A percentile compares a stretch with the other conserved stretches of the same genome.
phyloP scores from a whole-genome alignment of 2,113 vertebrate species.

The Canis aureus region DNA sequence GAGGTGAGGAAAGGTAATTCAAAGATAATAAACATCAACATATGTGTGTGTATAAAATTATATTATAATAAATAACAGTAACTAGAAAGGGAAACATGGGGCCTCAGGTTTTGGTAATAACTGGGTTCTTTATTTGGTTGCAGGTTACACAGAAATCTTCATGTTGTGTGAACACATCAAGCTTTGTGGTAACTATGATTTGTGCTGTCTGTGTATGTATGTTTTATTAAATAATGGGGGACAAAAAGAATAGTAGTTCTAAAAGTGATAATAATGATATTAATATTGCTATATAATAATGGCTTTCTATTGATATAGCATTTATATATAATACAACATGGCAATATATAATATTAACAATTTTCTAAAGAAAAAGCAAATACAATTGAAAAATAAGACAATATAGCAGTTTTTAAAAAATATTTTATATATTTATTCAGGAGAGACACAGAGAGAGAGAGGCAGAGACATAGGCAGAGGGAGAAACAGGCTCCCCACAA shows the following conservation, averaged over 20 bases:
- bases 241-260: background rate
- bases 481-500: no score
- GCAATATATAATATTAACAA: background rate
- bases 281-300: background rate
- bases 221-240: background rate
- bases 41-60: background rate
- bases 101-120: background rate
- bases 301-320: background rate
- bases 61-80: background rate
- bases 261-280: background rate
- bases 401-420: background rate
- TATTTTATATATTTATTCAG: no score
- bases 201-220: background rate
- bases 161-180: background rate
- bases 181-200: background rate
- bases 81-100: background rate
- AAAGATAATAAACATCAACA: background rate
- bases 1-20: background rate
- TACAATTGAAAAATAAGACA: background rate
- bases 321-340: background rate
- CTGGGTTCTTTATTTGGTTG: background rate
- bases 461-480: no score
- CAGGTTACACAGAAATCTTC: background rate
- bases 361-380: background rate
- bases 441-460: no score